Percentiles rank a stretch among this genome's conserved stretches.
Evolutionary conservation across 2,113 vertebrate species (phyloP).

Genomic region (Pomatorhinus ruficollis): DNA sequence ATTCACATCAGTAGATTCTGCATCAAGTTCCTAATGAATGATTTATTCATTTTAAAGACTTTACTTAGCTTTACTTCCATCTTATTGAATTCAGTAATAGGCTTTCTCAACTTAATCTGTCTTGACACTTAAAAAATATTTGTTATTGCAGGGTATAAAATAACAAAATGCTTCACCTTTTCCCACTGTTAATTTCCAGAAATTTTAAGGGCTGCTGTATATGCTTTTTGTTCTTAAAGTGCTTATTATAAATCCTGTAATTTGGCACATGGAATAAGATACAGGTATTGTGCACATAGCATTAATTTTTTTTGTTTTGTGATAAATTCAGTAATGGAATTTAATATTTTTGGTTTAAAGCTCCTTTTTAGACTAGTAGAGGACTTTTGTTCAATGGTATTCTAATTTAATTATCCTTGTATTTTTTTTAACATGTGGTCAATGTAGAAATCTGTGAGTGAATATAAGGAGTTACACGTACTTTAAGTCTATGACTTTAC

Average conservation of each 20-base stretch:
- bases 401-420: neutral
- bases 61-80: constrained; percentile 3
- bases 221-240: neutral
- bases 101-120: neutral
- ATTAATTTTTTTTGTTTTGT: neutral
- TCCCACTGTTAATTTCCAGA: neutral
- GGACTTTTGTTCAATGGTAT: neutral
- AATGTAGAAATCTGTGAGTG: neutral
- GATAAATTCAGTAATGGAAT: neutral
- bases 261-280: neutral
- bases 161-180: neutral
- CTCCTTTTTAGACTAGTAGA: neutral
- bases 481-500: neutral
- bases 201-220: neutral
- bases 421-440: neutral
- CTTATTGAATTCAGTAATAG: neutral
- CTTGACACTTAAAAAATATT: neutral
- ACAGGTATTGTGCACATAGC: neutral
- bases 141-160: neutral
- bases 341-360: neutral
- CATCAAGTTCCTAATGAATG: neutral
- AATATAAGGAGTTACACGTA: neutral
- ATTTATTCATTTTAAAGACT: neutral
- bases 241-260: neutral
- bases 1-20: neutral